Evolutionary conservation across 2,113 vertebrate species (phyloP), one percentile per base, ranked within the genome.

Genomic region (human (Homo sapiens)): DNA sequence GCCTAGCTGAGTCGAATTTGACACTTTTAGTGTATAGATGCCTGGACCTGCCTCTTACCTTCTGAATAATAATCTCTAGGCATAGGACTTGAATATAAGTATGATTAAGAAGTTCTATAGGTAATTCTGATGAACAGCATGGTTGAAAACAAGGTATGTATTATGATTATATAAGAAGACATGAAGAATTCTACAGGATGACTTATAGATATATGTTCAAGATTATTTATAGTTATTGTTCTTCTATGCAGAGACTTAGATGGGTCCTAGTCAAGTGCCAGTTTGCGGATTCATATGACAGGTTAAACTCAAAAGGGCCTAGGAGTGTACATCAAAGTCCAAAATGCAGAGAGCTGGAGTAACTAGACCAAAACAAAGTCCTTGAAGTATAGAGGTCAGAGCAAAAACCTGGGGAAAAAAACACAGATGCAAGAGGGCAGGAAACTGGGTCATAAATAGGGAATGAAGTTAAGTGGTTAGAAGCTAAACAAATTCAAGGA

Each of bases 131-230:
- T 83, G 17, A 59, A 55, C 14, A 85, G 5, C 5, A 17, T 75
- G n/a, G 3, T 79, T 90, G 25, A 83, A 89, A 96, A 87, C 40
- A 90, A 52, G 22, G 17, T 93, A 48, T 93, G 86, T 95, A 32
- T 95, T 88, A 50, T 76, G 61, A 32, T 75, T 84, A 84, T 61
- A 40, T 89, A 57, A 70, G 27, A 82, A 94, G 55, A 70, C n/a
- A 43, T 76, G n/a, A 12, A 87, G n/a, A 83, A 90, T 93, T 97
- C 73, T 87, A 70, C 27, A 79, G 48, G 52, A 73, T 68, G 45
- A 72, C 35, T 85, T 89, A 0, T 55, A 79, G 79, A 83, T 96
- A 68, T 57, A 48, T 57, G 32, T 79, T 84, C 43, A 93, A 93
- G 23, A 88, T 76, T 89, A 90, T 45, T 61, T 80, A 18, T 57